phyloP scores from a whole-genome alignment of 2,113 vertebrate genomes.

The Anser brachyrhynchus region DNA sequence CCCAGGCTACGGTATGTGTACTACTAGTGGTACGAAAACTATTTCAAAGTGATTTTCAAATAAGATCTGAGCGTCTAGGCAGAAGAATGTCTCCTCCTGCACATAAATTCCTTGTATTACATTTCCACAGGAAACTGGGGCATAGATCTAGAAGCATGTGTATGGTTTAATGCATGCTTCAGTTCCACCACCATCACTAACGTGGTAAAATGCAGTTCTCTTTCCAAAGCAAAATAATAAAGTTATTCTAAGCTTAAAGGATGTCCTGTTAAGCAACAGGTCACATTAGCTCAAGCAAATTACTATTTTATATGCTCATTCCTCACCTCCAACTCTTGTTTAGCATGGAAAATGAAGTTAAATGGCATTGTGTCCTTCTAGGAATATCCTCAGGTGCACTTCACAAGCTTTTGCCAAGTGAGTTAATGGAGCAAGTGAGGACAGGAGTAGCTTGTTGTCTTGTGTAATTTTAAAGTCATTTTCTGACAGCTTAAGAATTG shows the following conservation, averaged over 20 bases:
- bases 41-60: constrained; percentile 37
- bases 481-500: not conserved
- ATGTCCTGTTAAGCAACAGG: not conserved
- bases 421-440: not conserved
- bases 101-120: not conserved
- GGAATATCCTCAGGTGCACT: not conserved
- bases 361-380: not conserved
- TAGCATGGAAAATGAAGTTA: not conserved
- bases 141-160: accelerated
- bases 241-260: not conserved
- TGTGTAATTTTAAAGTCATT: constrained; percentile 10
- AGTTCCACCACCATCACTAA: not conserved
- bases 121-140: not conserved
- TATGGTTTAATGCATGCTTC: not conserved
- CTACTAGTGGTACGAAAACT: constrained; percentile 12
- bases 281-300: not conserved
- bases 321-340: not conserved
- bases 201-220: not conserved
- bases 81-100: not conserved
- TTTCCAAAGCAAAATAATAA: not conserved
- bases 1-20: not conserved
- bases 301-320: not conserved
- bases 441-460: not conserved
- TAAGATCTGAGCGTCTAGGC: constrained; percentile 20
- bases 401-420: not conserved